Percentiles rank a stretch among this genome's conserved stretches.
Evolutionary conservation across 2,113 vertebrate genomes (phyloP).

Genomic region (Indicator indicator): DNA sequence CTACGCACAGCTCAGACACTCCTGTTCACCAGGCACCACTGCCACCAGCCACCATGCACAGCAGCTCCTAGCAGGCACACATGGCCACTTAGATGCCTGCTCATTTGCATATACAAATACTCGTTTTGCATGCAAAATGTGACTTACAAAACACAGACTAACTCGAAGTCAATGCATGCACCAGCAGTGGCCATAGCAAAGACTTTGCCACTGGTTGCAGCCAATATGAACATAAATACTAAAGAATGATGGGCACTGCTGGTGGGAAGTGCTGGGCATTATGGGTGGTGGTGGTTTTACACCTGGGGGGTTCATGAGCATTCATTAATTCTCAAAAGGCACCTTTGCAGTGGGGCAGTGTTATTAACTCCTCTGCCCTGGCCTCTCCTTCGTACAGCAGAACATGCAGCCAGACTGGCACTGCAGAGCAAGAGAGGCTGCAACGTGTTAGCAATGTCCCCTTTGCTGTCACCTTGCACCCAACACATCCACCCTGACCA

Average conservation of each 20-base stretch:
- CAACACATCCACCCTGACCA: accelerated
- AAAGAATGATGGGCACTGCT: neutral
- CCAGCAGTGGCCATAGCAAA: neutral
- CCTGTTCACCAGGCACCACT: neutral
- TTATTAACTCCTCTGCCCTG: neutral
- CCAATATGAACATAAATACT: neutral
- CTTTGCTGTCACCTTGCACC: neutral
- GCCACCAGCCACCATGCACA: neutral
- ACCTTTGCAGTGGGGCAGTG: neutral
- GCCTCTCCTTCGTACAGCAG: neutral
- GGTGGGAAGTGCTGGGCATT: neutral
- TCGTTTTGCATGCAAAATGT: slow-evolving; percentile 30
- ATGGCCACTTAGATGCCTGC: slow-evolving; percentile 25
- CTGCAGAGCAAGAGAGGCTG: neutral
- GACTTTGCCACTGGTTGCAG: neutral
- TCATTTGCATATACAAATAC: slow-evolving; percentile 57
- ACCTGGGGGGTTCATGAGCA: neutral
- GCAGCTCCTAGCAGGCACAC: slow-evolving; percentile 7
- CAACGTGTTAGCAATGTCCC: accelerated
- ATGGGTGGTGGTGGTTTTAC: neutral
- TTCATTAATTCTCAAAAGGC: neutral
- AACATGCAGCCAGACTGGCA: neutral
- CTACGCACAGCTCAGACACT: neutral
- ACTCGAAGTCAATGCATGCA: neutral
- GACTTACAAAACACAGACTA: slow-evolving; percentile 13